Evolutionary conservation across 2,888 invertebrate genomes (phyloP).

Genomic region (Emesis furor): DNA sequence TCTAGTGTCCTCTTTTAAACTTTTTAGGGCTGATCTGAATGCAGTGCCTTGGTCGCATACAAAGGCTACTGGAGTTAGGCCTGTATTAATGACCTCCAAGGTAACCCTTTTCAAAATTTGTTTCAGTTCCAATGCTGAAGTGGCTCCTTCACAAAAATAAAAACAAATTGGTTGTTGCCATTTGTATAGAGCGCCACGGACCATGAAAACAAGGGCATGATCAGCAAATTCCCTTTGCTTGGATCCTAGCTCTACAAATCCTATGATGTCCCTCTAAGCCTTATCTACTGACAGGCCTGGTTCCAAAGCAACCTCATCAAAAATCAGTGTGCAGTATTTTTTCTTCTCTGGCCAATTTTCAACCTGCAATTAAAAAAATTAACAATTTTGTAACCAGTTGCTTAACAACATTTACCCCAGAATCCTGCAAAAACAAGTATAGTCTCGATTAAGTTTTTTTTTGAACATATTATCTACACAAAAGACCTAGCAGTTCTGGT

Average conservation of each 20-base stretch:
- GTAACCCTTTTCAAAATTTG: slow-evolving; percentile 34
- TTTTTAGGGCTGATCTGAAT: slow-evolving; percentile 14
- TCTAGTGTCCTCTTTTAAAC: not conserved
- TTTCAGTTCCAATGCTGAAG: slow-evolving; percentile 44
- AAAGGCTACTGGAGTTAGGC: slow-evolving; percentile 56
- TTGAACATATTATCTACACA: no score
- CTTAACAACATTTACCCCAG: no score
- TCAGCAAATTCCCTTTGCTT: slow-evolving; percentile 8
- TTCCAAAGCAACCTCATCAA: slow-evolving; percentile 25
- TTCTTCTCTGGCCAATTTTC: slow-evolving; percentile 21
- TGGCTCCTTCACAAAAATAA: slow-evolving; percentile 57
- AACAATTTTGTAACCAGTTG: not conserved
- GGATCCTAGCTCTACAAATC: slow-evolving; percentile 7
- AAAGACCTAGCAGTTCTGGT: no score
- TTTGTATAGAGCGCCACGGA: slow-evolving; percentile 41
- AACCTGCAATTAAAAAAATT: slow-evolving; percentile 1
- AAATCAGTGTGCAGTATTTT: slow-evolving; percentile 23
- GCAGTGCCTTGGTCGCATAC: slow-evolving; percentile 5
- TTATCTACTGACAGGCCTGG: not conserved
- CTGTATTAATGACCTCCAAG: slow-evolving; percentile 31
- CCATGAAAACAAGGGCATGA: slow-evolving; percentile 12
- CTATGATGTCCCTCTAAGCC: slow-evolving; percentile 9
- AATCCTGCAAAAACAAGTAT: no score
- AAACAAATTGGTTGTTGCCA: slow-evolving; percentile 58
- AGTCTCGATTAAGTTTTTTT: no score